Evolutionary conservation across 2,797 vertebrate species (phyloP), one percentile per base, ranked within the genome.

Genomic region (Taeniopygia guttata): DNA sequence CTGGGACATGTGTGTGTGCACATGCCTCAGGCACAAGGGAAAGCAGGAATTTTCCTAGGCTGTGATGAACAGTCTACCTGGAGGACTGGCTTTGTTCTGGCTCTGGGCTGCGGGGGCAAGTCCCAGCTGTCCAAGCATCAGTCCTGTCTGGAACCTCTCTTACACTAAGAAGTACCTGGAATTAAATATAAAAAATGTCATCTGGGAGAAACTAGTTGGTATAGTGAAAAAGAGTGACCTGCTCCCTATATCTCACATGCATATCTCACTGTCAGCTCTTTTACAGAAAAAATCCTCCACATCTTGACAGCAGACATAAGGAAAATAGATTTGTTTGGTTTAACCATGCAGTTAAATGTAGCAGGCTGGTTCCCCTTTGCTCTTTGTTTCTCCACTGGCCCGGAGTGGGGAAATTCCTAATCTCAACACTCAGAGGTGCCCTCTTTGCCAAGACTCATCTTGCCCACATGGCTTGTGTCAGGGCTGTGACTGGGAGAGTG

Each of bases 41-140:
- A 93, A 88, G 64, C 38, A 89, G 52, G 52, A 79, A 75, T 92
- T 93, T 92, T 90, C 72, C 82, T 80, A 69, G 54, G 34, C 68
- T 92, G 29, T 89, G 84, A 87, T 0, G 1, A 56, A 64, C 4
- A 34, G 45, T 66, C 75, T 89, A 18, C 69, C 89, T 89, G 72
- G 72, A 83, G 40, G 36, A 64, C 49, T 81, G 72, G 21, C 84
- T 94, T 73, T 93, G 68, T 85, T 49, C 36, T 93, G 52, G 46
- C 88, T 88, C 26, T 7, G 5, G 20, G 42, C 55, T 43, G 52
- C 0, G 2, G 62, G 10, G 18, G 25, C 0, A 5, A 45, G 36
- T 76, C 46, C 32, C 56, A 92, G 62, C 56, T 91, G 32, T 78
- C 46, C 72, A 85, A 80, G 84, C 38, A 26, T 54, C 2, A 4